Percentiles rank a stretch among this genome's conserved stretches.
Evolutionary conservation across 2,113 vertebrate species (phyloP).

Genomic region (Hymenochirus boettgeri): DNA sequence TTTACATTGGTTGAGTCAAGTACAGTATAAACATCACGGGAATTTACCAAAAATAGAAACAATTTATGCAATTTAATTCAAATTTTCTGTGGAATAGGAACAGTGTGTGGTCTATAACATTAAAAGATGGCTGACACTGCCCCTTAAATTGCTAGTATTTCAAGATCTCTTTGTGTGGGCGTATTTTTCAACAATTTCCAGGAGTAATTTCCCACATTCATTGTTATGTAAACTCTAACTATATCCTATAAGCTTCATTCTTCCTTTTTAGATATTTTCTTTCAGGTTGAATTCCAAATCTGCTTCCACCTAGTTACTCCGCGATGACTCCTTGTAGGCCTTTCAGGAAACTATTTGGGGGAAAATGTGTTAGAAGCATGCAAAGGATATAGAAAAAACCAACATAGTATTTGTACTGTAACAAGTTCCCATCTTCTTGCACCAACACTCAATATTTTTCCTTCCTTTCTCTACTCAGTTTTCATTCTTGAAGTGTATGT

Average conservation of each 20-base stretch:
- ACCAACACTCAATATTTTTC: neutral
- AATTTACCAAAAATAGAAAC: too few species aligned
- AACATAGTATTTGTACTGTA: neutral
- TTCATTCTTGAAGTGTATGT: neutral
- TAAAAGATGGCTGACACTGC: slow-evolving; percentile 10
- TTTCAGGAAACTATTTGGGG: neutral
- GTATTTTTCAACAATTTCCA: neutral
- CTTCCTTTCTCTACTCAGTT: neutral
- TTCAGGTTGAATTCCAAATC: slow-evolving; percentile 8
- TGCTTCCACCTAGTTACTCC: neutral
- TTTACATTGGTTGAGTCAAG: too few species aligned
- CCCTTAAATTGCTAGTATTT: neutral
- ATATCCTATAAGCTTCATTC: neutral
- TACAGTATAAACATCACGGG: too few species aligned
- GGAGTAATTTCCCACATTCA: neutral
- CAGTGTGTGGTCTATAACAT: slow-evolving; percentile 2
- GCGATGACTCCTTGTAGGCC: too few species aligned
- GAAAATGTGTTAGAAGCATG: slow-evolving; percentile 5
- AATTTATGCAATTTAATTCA: neutral
- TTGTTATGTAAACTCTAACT: slow-evolving; percentile 13
- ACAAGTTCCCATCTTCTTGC: neutral
- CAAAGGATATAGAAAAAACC: neutral
- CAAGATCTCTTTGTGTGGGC: slow-evolving; percentile 6
- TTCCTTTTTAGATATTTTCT: slow-evolving; percentile 3
- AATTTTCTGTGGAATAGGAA: neutral